These are phyloP conservation scores for Tragopan temminckii DNA, from an alignment of 2,797 vertebrate species.

Conservation along the genomic window DNA sequence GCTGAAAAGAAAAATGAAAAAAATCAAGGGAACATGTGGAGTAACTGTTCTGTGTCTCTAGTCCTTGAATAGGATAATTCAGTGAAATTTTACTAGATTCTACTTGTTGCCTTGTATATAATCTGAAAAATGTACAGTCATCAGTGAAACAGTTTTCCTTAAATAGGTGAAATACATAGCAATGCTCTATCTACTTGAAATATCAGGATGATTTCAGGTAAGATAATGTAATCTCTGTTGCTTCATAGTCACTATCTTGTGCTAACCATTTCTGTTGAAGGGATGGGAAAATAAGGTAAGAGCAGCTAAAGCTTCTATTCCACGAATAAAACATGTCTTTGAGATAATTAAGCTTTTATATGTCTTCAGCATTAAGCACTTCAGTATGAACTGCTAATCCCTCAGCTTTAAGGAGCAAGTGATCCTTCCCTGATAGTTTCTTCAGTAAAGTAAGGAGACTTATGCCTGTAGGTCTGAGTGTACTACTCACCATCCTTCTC, in stretches of 20 bases:
- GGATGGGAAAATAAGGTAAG: neutral
- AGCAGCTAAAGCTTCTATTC: neutral
- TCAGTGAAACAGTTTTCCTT: neutral
- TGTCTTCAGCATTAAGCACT: neutral
- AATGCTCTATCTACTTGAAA: neutral
- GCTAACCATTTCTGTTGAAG: neutral
- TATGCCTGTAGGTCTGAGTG: neutral
- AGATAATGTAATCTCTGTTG: neutral
- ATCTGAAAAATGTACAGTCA: neutral
- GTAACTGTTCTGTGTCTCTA: neutral
- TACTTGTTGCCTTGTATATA: neutral
- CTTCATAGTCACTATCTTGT: neutral
- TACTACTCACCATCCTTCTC: neutral
- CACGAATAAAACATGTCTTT: neutral
- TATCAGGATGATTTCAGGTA: neutral
- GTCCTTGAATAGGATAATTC: neutral
- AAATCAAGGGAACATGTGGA: neutral
- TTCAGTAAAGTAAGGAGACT: neutral
- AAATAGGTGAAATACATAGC: neutral
- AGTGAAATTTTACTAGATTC: neutral
- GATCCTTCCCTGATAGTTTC: neutral
- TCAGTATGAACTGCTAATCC: neutral
- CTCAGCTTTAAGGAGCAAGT: neutral
- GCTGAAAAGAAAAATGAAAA: neutral
- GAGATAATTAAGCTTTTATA: neutral